Conservation (phyloP, 2,113 vertebrate genomes). For the Sitta europaea region DNA sequence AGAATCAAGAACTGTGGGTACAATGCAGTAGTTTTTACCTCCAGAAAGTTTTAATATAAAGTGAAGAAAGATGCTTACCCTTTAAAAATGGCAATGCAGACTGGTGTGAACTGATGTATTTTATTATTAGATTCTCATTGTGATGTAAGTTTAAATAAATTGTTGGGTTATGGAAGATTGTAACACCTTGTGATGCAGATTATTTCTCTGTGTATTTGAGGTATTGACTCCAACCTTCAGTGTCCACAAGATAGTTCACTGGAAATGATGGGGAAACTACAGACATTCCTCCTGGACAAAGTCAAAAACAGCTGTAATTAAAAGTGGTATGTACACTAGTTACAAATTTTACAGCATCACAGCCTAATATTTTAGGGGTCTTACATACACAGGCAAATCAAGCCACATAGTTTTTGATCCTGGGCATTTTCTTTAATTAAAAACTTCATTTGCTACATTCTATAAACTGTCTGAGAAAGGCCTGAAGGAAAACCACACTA, state of each 20-base stretch:
- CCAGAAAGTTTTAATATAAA: slow-evolving; percentile 61
- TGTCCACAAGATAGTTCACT: accelerated
- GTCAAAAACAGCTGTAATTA: not conserved
- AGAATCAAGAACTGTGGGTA: slow-evolving; percentile 38
- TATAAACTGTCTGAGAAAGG: not conserved
- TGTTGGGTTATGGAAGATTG: slow-evolving; percentile 63
- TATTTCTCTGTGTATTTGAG: not conserved
- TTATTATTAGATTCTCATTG: slow-evolving; percentile 67
- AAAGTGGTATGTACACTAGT: accelerated
- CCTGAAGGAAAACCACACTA: not conserved
- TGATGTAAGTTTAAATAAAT: slow-evolving; percentile 77
- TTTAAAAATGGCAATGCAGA: slow-evolving; percentile 48
- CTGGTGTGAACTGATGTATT: slow-evolving; percentile 67
- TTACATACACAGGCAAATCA: accelerated
- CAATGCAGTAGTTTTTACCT: slow-evolving; percentile 55
- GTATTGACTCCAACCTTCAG: not conserved
- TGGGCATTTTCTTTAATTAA: not conserved
- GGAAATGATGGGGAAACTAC: not conserved
- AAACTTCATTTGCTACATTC: not conserved
- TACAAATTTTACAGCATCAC: not conserved
- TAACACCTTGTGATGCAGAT: slow-evolving; percentile 4
- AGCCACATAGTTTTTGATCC: not conserved
- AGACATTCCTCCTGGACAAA: not conserved
- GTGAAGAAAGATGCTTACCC: slow-evolving; percentile 57
- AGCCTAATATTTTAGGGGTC: not conserved